Conservation (phyloP, 2,113 vertebrate genomes). For the Pleuronectes platessa region DNA sequence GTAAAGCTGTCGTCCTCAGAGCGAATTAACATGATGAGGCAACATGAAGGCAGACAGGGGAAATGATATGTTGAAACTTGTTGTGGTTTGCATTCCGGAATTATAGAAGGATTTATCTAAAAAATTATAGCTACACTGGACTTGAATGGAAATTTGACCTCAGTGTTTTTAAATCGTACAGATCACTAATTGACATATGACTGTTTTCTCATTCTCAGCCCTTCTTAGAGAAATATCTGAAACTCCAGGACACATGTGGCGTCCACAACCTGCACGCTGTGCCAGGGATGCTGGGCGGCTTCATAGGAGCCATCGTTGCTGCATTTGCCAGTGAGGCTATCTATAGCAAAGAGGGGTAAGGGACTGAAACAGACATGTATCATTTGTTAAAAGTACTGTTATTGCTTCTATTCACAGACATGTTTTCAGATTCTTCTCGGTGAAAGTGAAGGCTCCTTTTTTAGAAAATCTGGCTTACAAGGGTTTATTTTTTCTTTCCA, state of each 20-base stretch:
- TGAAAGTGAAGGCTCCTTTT: no score
- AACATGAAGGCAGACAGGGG: background rate
- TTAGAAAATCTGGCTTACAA: background rate
- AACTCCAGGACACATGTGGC: conserved; percentile 95
- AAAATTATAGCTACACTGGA: no score
- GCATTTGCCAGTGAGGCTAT: conserved; percentile 80
- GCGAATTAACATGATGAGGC: background rate
- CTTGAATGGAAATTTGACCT: background rate
- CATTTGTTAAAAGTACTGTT: background rate
- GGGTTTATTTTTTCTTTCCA: conserved; percentile 56
- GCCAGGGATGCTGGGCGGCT: conserved; percentile 91
- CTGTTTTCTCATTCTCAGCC: conserved; percentile 80
- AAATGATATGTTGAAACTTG: background rate
- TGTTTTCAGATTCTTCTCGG: background rate
- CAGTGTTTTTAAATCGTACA: background rate
- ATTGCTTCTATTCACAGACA: background rate
- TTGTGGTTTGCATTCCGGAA: background rate
- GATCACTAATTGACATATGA: background rate
- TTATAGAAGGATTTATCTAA: no score
- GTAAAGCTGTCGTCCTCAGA: background rate
- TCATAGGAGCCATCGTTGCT: conserved; percentile 90
- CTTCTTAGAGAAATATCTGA: conserved; percentile 87
- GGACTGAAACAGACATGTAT: background rate
- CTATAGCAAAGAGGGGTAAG: conserved; percentile 88
- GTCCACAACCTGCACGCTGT: conserved; percentile 94